A percentile compares a stretch with the other conserved stretches of the same genome.
Evolutionary conservation across 2,113 vertebrate species (phyloP).

Genomic region (Ictalurus punctatus): DNA sequence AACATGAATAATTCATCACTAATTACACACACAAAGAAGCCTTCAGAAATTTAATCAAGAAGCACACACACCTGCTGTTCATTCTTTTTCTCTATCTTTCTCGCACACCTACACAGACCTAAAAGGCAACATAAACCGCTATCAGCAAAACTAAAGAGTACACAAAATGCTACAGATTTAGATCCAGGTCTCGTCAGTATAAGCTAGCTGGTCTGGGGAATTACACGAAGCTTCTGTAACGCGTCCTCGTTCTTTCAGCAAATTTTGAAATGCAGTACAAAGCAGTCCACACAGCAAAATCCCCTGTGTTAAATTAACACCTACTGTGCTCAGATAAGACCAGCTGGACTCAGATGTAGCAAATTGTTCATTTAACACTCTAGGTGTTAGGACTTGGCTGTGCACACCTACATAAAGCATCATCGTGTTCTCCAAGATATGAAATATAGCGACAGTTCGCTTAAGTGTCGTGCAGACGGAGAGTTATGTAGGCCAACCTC

Average conservation of each 20-base stretch:
- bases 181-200: conserved; percentile 6
- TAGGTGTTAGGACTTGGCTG: conserved; percentile 33
- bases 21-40: conserved; percentile 50
- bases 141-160: not conserved
- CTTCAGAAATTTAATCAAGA: conserved; percentile 49
- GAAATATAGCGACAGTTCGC: not conserved
- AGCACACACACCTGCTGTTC: conserved; percentile 47
- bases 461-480: not conserved
- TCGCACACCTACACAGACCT: conserved; percentile 21
- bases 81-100: not conserved
- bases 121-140: conserved; percentile 26
- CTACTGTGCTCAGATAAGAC: conserved; percentile 26
- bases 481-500: conserved; percentile 18
- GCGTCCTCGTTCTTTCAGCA: conserved; percentile 16
- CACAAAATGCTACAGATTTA: conserved; percentile 9
- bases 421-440: not conserved
- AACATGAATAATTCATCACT: conserved; percentile 52
- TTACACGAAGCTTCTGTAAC: conserved; percentile 11
- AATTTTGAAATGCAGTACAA: not conserved
- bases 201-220: conserved; percentile 1
- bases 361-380: conserved; percentile 38
- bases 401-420: conserved; percentile 24
- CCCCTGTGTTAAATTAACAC: conserved; percentile 22
- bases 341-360: conserved; percentile 35
- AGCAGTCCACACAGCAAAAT: not conserved